A percentile compares a stretch with the other conserved stretches of the same genome.
Evolutionary conservation across 2,797 vertebrate genomes (phyloP).

Genomic region (Cuniculus paca): DNA sequence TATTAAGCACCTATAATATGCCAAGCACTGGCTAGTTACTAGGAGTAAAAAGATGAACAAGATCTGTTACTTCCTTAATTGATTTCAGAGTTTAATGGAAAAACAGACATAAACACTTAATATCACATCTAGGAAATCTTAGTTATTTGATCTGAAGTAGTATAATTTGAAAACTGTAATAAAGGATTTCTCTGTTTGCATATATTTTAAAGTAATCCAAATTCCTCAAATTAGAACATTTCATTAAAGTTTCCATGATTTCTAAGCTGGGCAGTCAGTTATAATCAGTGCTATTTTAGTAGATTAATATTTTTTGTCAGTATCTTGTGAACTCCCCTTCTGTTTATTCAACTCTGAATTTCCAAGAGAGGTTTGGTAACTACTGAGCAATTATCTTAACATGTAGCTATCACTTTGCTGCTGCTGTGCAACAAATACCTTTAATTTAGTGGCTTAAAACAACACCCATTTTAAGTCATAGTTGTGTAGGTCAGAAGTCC

Average conservation of each 20-base stretch:
- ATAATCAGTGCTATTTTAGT: neutral
- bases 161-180: neutral
- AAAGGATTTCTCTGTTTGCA: neutral
- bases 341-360: constrained; percentile 25
- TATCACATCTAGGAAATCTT: neutral
- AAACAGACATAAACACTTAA: constrained; percentile 11
- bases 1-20: constrained; percentile 33
- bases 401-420: constrained; percentile 12
- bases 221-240: constrained; percentile 1
- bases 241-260: constrained; percentile 6
- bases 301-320: neutral
- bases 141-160: constrained; percentile 27
- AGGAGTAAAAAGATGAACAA: neutral
- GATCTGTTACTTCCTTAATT: neutral
- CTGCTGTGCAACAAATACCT: constrained; percentile 27
- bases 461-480: neutral
- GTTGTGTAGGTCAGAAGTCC: constrained; percentile 6
- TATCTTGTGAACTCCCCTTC: neutral
- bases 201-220: constrained; percentile 24
- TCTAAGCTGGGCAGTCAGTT: constrained; percentile 9
- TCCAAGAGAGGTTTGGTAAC: neutral
- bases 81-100: neutral
- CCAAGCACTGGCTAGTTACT: neutral
- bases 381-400: constrained; percentile 35
- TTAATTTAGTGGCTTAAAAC: constrained; percentile 42